phyloP scores from a whole-genome alignment of 2,888 invertebrate genomes.

The Ophion obscuratus region DNA sequence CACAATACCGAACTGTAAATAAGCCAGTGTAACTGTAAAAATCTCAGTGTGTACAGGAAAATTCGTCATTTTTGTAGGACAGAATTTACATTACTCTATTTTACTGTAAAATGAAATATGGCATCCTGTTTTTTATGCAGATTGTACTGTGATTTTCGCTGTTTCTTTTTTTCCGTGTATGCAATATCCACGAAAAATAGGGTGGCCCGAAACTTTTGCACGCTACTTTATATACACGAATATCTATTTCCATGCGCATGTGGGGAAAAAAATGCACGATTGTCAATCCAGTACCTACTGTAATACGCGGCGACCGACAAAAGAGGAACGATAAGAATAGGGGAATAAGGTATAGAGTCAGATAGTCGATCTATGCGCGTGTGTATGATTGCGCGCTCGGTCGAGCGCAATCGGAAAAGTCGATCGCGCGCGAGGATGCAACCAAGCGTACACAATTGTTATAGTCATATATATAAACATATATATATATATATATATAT shows the following conservation, averaged over 20 bases:
- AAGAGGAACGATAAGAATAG: not conserved
- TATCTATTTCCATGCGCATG: not conserved
- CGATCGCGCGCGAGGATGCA: slow-evolving; percentile 59
- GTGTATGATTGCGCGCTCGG: slow-evolving; percentile 28
- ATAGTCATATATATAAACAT: not conserved
- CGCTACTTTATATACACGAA: too few species aligned
- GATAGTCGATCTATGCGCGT: not conserved
- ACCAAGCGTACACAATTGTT: slow-evolving; percentile 68
- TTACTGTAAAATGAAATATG: too few species aligned
- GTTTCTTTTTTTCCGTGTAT: too few species aligned
- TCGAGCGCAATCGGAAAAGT: slow-evolving; percentile 56
- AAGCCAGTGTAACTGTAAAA: too few species aligned
- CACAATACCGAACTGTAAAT: too few species aligned
- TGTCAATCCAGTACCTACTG: not conserved
- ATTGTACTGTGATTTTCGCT: too few species aligned
- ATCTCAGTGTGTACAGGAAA: too few species aligned
- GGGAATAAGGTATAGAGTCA: not conserved
- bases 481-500: slow-evolving; percentile 52
- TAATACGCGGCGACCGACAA: not conserved
- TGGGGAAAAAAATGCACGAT: not conserved
- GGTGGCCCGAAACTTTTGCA: too few species aligned
- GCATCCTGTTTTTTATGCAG: too few species aligned
- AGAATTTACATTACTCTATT: too few species aligned
- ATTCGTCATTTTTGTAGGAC: too few species aligned
- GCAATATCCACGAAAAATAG: too few species aligned